Conservation (phyloP, 2,113 vertebrate genomes). For the Shinisaurus crocodilurus region DNA sequence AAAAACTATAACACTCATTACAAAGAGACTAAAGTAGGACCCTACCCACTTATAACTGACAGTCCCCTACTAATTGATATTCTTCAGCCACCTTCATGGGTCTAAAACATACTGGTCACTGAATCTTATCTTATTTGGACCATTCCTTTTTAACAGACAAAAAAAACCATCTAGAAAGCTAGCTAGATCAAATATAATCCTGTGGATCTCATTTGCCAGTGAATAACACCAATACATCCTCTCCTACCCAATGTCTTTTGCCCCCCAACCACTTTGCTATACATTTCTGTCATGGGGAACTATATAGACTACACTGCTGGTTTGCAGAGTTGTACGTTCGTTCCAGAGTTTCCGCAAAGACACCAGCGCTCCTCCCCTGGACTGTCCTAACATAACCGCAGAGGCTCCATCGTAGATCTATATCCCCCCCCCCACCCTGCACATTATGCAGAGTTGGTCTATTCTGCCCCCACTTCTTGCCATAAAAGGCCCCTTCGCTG, state of each 20-base stretch:
- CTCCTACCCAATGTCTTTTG: not conserved
- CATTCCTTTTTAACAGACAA: not conserved
- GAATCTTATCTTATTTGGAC: not conserved
- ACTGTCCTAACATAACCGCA: not conserved
- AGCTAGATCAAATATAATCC: not conserved
- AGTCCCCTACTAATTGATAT: not conserved
- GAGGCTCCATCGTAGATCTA: no score
- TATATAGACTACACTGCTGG: not conserved
- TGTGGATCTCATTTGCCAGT: not conserved
- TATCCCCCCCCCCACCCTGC: no score
- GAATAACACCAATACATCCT: not conserved
- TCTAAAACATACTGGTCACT: not conserved
- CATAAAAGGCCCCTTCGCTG: no score
- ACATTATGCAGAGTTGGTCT: no score
- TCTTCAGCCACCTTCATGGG: not conserved
- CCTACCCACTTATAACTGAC: not conserved
- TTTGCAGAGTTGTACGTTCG: not conserved
- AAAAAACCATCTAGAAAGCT: not conserved
- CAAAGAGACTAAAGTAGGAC: not conserved
- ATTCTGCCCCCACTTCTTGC: no score
- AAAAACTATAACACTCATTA: not conserved
- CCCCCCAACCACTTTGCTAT: not conserved
- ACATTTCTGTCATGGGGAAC: not conserved
- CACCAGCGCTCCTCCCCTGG: not conserved
- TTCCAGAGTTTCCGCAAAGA: no score